A percentile compares a stretch with the other conserved stretches of the same genome.
phyloP scores from a whole-genome alignment of 2,797 vertebrate genomes.

The Sciurus vulgaris region DNA sequence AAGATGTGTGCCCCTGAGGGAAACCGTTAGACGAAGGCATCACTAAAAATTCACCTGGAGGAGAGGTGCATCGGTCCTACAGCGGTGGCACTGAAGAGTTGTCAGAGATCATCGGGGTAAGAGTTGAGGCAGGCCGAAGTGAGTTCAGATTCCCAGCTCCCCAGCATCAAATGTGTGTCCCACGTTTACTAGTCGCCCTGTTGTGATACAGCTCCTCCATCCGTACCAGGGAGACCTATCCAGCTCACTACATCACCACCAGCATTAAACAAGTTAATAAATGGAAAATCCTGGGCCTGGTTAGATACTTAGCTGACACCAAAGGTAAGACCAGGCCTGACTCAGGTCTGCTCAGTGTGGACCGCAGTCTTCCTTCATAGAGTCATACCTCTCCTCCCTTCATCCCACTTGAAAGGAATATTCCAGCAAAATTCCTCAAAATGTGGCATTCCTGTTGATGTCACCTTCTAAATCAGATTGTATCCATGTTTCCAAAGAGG shows the following conservation, averaged over 20 bases:
- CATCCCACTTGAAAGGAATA: not conserved
- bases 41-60: not conserved
- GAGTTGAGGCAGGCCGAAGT: not conserved
- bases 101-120: not conserved
- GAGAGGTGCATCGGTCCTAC: not conserved
- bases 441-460: not conserved
- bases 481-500: conserved; percentile 21
- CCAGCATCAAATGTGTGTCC: too few species aligned
- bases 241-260: not conserved
- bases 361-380: accelerated
- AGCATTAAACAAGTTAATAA: not conserved
- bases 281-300: not conserved
- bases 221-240: not conserved
- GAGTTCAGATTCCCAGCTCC: not conserved
- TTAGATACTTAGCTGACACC: not conserved
- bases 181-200: not conserved
- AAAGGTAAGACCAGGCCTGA: not conserved
- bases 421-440: not conserved
- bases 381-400: not conserved
- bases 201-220: not conserved
- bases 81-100: not conserved
- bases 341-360: not conserved
- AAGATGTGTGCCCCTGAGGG: not conserved
- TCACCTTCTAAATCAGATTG: not conserved
- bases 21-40: not conserved